Evolutionary conservation across 2,888 invertebrate species (phyloP).

Genomic region (Cryptus armator): DNA sequence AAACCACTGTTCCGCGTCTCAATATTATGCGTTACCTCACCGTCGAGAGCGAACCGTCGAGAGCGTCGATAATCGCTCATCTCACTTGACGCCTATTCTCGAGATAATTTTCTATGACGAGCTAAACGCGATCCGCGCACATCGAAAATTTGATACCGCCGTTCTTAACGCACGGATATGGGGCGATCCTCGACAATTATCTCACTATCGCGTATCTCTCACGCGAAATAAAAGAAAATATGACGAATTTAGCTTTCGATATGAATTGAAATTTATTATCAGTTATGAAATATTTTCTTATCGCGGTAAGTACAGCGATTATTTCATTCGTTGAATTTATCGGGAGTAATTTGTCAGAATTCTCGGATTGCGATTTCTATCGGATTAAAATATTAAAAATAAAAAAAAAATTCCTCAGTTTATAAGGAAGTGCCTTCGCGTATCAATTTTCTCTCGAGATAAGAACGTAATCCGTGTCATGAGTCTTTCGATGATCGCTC

Average conservation of each 20-base stretch:
- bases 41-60: background rate
- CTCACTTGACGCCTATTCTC: background rate
- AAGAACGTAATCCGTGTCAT: conserved; percentile 1
- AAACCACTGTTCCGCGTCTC: conserved; percentile 4
- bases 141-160: background rate
- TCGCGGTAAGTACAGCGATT: background rate
- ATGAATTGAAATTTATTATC: background rate
- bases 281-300: conserved; percentile 6
- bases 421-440: background rate
- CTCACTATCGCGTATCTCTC: too few relatives aligned
- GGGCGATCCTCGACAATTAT: too few relatives aligned
- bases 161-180: background rate
- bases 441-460: conserved; percentile 19
- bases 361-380: background rate
- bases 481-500: background rate
- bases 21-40: background rate
- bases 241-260: too few relatives aligned
- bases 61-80: background rate
- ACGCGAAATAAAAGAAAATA: too few relatives aligned
- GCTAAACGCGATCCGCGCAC: background rate
- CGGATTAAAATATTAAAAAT: background rate
- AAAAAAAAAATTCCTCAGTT: background rate
- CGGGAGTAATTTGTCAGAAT: conserved; percentile 4
- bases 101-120: conserved; percentile 22
- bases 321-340: conserved; percentile 47